These are phyloP conservation scores for Mimachlamys varia DNA, from an alignment of 2,888 invertebrate genomes.

Conservation along the genomic window DNA sequence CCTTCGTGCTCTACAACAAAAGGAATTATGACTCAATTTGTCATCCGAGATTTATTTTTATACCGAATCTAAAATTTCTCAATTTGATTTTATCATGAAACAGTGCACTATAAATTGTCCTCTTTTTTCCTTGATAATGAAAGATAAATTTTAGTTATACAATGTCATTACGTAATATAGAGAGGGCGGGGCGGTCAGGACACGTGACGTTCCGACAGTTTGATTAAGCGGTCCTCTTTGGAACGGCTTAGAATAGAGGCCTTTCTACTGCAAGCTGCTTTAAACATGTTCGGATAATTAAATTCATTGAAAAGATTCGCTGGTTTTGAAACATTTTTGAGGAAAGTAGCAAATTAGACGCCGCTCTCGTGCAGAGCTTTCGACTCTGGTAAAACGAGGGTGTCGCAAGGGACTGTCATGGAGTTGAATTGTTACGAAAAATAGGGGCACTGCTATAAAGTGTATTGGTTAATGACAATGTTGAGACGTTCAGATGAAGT, in stretches of 20 bases:
- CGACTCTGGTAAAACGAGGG: not conserved
- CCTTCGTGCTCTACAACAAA: not conserved
- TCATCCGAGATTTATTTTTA: not conserved
- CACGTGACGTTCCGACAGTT: slow-evolving; percentile 14
- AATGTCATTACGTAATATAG: not conserved
- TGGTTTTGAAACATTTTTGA: not conserved
- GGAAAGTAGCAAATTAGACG: not conserved
- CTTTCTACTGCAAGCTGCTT: not conserved
- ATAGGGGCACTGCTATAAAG: not conserved
- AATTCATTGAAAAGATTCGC: not conserved
- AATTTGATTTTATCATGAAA: not conserved
- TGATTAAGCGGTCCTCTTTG: not conserved
- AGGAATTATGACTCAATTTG: not conserved
- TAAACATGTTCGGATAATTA: not conserved
- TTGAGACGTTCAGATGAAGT: not conserved
- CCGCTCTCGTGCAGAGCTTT: not conserved
- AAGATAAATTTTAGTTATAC: not conserved
- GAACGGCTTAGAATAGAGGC: not conserved
- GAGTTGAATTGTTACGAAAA: not conserved
- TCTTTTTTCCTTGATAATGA: not conserved
- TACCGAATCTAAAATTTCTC: not conserved
- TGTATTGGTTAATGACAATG: not conserved
- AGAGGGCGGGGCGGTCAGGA: not conserved
- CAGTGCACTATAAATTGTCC: not conserved
- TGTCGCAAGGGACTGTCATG: not conserved